Base-by-base conservation (phyloP, 2,113 vertebrate species). In the Triplophysa tibetana region DNA sequence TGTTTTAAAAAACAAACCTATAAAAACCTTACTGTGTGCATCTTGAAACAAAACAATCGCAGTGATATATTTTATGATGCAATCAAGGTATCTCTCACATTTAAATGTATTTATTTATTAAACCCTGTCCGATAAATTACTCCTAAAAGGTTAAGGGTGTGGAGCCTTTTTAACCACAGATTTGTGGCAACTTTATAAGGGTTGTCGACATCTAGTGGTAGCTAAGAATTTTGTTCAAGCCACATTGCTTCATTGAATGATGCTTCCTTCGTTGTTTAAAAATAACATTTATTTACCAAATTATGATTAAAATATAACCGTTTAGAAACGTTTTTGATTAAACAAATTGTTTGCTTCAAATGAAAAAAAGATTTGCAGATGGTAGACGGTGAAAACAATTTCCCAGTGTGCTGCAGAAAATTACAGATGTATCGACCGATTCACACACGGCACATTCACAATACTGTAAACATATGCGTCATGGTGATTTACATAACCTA, bases 191-290 rank as follows among this genome's bases (percentile, higher is more conserved):
- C 10, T 24, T 10, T 73, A 23, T 16, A 76, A 76, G 23, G 60
- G 81, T 80, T 76, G 41, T 75, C 76, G 65, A 83, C 88, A 85
- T 80, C 87, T 88, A 23, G 3, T 85, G 86, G 88, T 82, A 80
- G 43, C 52, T 12, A 63, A 24, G 19, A 17, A 24, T 50, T 29
- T 7, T 7, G 11, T 13, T 43, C 17, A 75, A 12, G 14, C 3
- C 68, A 5, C 16, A 14, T 2, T 8, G 13, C 7, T 50, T 19
- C 1, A 58, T 58, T 21, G 8, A n/a, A 21, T 21, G 19, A 50
- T 16, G 12, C 11, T 50, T 56, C 14, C 11, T 50, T 56, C 14
- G 17, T 5, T 5, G 3, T 19, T 54, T 16, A 17, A 17, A 16
- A 6, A 0, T 19, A 54, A 6, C 52, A 54, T 54, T 6, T 6